Percentiles rank a stretch among this genome's conserved stretches.
phyloP scores from a whole-genome alignment of 2,888 invertebrate genomes.

The Gerris lacustris region DNA sequence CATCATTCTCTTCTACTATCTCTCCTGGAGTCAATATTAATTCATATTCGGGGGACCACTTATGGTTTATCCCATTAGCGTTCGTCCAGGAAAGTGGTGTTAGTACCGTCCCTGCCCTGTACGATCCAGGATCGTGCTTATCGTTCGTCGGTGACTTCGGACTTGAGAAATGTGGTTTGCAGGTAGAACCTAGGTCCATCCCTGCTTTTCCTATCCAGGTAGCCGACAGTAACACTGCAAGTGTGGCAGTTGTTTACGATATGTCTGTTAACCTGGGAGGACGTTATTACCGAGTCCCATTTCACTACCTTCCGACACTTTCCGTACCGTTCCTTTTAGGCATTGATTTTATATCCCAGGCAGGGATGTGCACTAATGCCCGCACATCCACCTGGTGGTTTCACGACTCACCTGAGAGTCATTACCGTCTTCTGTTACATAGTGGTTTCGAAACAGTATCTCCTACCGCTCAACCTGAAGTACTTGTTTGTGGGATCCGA shows the following conservation, averaged over 20 bases:
- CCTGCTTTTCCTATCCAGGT: conserved; percentile 8
- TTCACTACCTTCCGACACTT: conserved; percentile 9
- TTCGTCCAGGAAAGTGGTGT: too few species aligned
- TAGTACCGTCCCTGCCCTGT: too few species aligned
- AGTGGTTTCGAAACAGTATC: too few species aligned
- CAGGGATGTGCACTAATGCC: conserved; percentile 1
- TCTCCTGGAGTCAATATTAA: too few species aligned
- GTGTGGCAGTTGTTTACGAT: background rate
- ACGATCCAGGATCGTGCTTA: conserved; percentile 13
- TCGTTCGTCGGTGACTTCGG: conserved; percentile 11
- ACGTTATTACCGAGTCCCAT: background rate
- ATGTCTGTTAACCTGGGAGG: conserved; percentile 9
- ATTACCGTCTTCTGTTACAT: too few species aligned
- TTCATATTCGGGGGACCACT: too few species aligned
- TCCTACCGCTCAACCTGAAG: too few species aligned
- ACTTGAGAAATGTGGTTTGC: background rate
- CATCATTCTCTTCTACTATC: too few species aligned
- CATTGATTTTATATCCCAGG: background rate
- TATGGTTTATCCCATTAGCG: too few species aligned
- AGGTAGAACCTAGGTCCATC: background rate
- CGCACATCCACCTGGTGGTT: conserved; percentile 10
- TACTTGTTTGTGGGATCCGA: too few species aligned
- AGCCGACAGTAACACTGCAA: conserved; percentile 10
- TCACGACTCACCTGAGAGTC: background rate
- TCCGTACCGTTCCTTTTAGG: conserved; percentile 12